Conservation (phyloP, 2,113 vertebrate genomes). For the Anolis sagrei region DNA sequence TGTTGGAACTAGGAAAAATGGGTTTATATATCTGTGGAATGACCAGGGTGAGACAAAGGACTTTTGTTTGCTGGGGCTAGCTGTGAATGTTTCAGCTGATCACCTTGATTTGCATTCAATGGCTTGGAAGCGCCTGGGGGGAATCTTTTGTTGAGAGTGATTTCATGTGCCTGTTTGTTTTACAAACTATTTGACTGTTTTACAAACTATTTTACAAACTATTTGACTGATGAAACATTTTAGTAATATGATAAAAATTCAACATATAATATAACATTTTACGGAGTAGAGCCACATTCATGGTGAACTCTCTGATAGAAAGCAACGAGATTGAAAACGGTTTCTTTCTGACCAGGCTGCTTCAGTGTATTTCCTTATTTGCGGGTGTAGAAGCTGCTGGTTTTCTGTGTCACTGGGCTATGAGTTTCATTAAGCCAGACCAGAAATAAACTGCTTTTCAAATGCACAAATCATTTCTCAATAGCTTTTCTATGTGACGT, state of each 20-base stretch:
- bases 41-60: too few relatives aligned
- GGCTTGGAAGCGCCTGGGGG: too few relatives aligned
- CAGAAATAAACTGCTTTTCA: not conserved
- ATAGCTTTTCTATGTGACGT: not conserved
- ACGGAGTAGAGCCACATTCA: not conserved
- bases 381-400: not conserved
- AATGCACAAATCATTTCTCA: not conserved
- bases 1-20: too few relatives aligned
- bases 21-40: too few relatives aligned
- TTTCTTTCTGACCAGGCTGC: conserved; percentile 7
- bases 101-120: too few relatives aligned
- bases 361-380: not conserved
- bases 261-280: not conserved
- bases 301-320: conserved; percentile 9
- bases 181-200: too few relatives aligned
- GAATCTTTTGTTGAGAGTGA: too few relatives aligned
- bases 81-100: too few relatives aligned
- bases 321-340: not conserved
- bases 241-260: not conserved
- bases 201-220: too few relatives aligned
- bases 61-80: too few relatives aligned
- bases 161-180: too few relatives aligned
- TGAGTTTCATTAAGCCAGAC: not conserved
- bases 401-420: not conserved
- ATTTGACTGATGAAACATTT: not conserved